Conservation (phyloP, 2,113 vertebrate genomes). For the Probosciger aterrimus region DNA sequence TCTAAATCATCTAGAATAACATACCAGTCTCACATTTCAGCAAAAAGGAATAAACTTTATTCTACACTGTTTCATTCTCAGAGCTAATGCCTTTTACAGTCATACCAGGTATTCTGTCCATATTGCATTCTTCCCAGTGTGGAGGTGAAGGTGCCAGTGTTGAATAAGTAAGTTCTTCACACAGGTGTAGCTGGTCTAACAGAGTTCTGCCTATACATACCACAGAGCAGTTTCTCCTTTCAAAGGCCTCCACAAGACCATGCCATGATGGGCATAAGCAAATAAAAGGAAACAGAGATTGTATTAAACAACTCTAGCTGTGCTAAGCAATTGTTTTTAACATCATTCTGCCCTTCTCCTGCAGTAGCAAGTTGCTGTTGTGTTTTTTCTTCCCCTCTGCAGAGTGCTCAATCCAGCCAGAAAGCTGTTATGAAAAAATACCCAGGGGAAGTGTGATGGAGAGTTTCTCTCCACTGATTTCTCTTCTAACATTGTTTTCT, state of each 20-base stretch:
- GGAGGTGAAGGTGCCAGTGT: background rate
- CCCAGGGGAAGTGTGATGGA: conserved; percentile 38
- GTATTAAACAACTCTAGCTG: background rate
- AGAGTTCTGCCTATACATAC: background rate
- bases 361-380: background rate
- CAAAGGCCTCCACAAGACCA: background rate
- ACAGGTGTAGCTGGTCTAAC: background rate
- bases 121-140: background rate
- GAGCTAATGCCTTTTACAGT: background rate
- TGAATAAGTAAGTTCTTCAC: background rate
- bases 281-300: background rate
- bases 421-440: conserved; percentile 43
- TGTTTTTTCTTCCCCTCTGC: background rate
- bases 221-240: background rate
- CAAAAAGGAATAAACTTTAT: background rate
- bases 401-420: conserved; percentile 40
- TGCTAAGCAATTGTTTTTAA: background rate
- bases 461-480: conserved; percentile 47
- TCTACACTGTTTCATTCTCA: background rate
- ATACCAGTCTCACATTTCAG: background rate
- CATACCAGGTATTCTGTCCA: background rate
- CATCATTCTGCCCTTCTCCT: background rate
- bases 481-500: conserved; percentile 59
- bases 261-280: background rate
- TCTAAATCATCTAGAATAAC: conserved; percentile 25